Percentiles rank a stretch among this genome's conserved stretches.
Evolutionary conservation across 1,140 invertebrate genomes (phyloP).

Genomic region (Macrobrachium nipponense): DNA sequence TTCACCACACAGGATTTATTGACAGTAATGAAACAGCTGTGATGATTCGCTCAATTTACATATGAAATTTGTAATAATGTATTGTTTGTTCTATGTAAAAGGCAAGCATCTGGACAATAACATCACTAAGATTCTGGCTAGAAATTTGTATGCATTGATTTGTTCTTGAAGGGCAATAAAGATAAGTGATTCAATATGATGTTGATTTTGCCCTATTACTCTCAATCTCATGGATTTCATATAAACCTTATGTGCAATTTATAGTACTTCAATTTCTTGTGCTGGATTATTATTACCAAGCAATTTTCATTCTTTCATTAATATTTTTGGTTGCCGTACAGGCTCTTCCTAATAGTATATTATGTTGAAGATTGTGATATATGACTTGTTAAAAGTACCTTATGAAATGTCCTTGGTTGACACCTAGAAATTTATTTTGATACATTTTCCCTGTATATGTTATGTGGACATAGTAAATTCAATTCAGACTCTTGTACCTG

Average conservation of each 20-base stretch:
- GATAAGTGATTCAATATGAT: conserved; percentile 1
- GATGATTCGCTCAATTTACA: conserved; percentile 55
- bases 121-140: conserved; percentile 18
- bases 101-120: not conserved
- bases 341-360: conserved; percentile 44
- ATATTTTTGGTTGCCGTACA: conserved; percentile 53
- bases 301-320: conserved; percentile 40
- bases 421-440: conserved; percentile 51
- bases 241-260: conserved; percentile 57
- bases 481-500: conserved; percentile 54
- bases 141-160: conserved; percentile 16
- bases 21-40: conserved; percentile 41
- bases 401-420: conserved; percentile 48
- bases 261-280: conserved; percentile 55
- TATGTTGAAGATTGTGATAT: conserved; percentile 60
- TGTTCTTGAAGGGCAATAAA: conserved; percentile 23
- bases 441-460: conserved; percentile 10
- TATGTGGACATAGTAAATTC: conserved; percentile 6
- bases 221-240: conserved; percentile 31
- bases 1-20: conserved; percentile 13
- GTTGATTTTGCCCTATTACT: conserved; percentile 46
- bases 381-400: conserved; percentile 38
- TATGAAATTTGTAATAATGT: conserved; percentile 30
- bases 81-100: conserved; percentile 20
- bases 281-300: conserved; percentile 6